phyloP scores from a whole-genome alignment of 2,797 vertebrate genomes.

The Trichosurus vulpecula region DNA sequence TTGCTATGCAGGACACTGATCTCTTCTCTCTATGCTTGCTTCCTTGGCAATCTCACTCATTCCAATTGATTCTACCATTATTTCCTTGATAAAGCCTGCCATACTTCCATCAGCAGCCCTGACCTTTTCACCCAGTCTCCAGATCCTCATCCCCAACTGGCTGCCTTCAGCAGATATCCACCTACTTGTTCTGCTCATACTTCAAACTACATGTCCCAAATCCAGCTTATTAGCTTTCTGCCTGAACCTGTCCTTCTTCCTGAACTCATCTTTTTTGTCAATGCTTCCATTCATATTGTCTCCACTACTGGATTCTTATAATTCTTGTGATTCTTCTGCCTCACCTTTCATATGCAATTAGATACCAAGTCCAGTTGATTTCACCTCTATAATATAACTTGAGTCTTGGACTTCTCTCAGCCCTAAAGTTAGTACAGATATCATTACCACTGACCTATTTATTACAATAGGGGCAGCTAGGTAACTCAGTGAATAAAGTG shows the following conservation, averaged over 20 bases:
- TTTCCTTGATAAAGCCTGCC: background rate
- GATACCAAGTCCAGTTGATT: background rate
- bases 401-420: background rate
- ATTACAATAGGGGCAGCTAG: background rate
- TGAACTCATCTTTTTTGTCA: background rate
- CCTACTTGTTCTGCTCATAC: background rate
- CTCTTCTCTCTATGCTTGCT: background rate
- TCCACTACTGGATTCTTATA: background rate
- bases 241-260: background rate
- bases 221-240: background rate
- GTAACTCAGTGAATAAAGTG: background rate
- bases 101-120: background rate
- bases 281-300: background rate
- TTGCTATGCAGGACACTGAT: background rate
- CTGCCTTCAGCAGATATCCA: background rate
- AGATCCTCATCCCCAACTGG: background rate
- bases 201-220: background rate
- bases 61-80: background rate
- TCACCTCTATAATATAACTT: background rate
- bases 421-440: background rate
- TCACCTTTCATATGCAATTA: background rate
- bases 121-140: background rate
- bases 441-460: background rate
- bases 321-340: background rate
- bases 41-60: background rate